Percentiles rank a stretch among this genome's conserved stretches.
Conservation (phyloP, 2,797 vertebrate genomes). For the Galago senegalensis region DNA sequence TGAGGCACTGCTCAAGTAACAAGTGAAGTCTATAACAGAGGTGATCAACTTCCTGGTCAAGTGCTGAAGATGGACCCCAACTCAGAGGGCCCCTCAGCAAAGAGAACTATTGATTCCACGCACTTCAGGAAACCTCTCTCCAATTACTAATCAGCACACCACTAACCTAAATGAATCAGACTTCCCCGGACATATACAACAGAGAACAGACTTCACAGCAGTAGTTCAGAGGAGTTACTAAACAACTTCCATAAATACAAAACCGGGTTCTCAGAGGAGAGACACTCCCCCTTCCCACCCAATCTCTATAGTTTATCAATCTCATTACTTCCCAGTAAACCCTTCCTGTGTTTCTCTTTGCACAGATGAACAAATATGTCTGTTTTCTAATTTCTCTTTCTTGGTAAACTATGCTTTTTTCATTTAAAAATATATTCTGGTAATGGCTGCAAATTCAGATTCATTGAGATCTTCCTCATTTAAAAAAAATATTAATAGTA, state of each 20-base stretch:
- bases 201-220: background rate
- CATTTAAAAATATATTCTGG: background rate
- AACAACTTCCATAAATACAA: background rate
- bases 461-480: background rate
- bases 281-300: background rate
- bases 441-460: background rate
- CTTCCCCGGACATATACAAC: background rate
- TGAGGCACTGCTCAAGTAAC: background rate
- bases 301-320: background rate
- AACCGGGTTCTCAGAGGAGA: background rate
- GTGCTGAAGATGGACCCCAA: background rate
- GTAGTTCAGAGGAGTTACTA: background rate
- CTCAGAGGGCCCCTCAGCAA: background rate
- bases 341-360: background rate
- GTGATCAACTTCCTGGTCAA: background rate
- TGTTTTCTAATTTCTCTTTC: background rate
- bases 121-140: background rate
- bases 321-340: background rate
- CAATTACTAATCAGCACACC: background rate
- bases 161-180: background rate
- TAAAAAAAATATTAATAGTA: background rate
- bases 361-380: background rate
- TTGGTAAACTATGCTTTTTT: background rate
- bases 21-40: background rate
- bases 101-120: background rate